A percentile compares a stretch with the other conserved stretches of the same genome.
Conservation (phyloP, 2,888 invertebrate genomes). For the Candidula unifasciata region DNA sequence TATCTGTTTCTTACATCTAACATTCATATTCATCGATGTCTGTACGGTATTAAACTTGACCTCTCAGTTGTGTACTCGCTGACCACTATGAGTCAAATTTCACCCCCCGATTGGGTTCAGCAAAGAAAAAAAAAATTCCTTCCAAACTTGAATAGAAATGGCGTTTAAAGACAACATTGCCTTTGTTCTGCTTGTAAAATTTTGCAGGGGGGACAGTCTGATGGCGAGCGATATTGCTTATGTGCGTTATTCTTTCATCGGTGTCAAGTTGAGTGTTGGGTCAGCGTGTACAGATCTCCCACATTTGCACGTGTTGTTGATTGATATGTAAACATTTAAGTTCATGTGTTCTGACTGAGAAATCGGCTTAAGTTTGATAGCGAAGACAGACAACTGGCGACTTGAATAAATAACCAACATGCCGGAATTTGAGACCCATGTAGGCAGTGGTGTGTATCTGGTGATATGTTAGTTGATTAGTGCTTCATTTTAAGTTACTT, state of each 20-base stretch:
- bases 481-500: no score
- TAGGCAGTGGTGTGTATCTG: no score
- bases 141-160: conserved; percentile 73
- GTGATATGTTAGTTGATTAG: no score
- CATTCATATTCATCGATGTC: not conserved
- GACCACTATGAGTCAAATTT: conserved; percentile 48
- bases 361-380: no score
- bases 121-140: conserved; percentile 68
- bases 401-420: no score
- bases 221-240: not conserved
- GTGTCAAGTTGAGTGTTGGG: not conserved
- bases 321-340: conserved; percentile 36
- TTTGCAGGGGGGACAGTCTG: not conserved
- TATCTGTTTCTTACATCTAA: conserved; percentile 43
- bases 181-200: conserved; percentile 47
- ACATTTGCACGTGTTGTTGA: conserved; percentile 35
- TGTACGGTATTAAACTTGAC: not conserved
- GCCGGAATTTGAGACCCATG: no score
- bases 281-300: not conserved
- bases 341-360: conserved; percentile 2
- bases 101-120: conserved; percentile 65
- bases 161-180: conserved; percentile 74
- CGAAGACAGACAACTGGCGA: no score
- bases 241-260: not conserved
- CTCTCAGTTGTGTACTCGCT: not conserved